These are phyloP conservation scores for Pampus argenteus DNA, from an alignment of 2,797 vertebrate species.

Conservation along the genomic window DNA sequence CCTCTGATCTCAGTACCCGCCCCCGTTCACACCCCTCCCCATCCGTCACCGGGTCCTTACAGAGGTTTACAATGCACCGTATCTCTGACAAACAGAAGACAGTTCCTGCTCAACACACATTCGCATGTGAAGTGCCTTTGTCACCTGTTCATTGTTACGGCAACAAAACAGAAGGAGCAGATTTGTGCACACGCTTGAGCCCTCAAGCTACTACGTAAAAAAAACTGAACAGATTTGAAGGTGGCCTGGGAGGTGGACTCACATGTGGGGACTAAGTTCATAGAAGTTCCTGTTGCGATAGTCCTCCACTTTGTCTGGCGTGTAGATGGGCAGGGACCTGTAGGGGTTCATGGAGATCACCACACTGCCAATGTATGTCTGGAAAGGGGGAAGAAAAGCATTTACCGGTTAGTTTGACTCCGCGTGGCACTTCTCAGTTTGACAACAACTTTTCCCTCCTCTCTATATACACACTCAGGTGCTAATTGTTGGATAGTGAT, in stretches of 20 bases:
- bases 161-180: too few relatives aligned
- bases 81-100: slow-evolving; percentile 32
- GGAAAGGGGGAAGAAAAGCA: slow-evolving; percentile 36
- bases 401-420: not conserved
- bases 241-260: slow-evolving; percentile 79
- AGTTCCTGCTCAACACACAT: slow-evolving; percentile 9
- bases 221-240: not conserved
- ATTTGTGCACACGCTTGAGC: too few relatives aligned
- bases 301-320: slow-evolving; percentile 98
- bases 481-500: slow-evolving; percentile 3
- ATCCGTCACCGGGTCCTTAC: slow-evolving; percentile 29
- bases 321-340: slow-evolving; percentile 93
- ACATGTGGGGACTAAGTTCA: slow-evolving; percentile 99
- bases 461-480: not conserved
- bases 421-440: not conserved
- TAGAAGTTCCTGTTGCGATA: slow-evolving; percentile 99
- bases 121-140: slow-evolving; percentile 2
- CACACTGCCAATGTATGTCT: slow-evolving; percentile 99
- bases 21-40: not conserved
- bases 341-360: slow-evolving; percentile 99
- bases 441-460: not conserved
- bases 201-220: not conserved
- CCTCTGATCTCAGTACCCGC: slow-evolving; percentile 48
- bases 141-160: slow-evolving; percentile 1
- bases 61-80: slow-evolving; percentile 27